These are phyloP conservation scores for Clivina fossor DNA, from an alignment of 2,888 invertebrate species.

Conservation along the genomic window DNA sequence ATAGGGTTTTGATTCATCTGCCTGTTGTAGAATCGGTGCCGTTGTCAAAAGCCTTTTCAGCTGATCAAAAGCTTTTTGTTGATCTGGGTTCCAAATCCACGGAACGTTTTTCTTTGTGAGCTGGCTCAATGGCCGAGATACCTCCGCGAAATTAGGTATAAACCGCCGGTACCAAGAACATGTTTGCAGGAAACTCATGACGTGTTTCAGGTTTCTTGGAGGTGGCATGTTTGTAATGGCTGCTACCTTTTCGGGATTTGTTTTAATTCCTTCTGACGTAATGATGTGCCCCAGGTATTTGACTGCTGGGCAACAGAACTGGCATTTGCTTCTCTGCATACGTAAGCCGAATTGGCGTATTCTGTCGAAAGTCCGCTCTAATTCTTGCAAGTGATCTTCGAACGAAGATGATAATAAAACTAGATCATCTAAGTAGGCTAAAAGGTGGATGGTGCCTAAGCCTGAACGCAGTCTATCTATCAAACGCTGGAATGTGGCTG, in stretches of 20 bases:
- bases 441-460: neutral
- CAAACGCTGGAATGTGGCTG: slow-evolving; percentile 2
- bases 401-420: slow-evolving; percentile 16
- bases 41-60: slow-evolving; percentile 13
- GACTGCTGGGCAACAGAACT: slow-evolving; percentile 1
- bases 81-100: slow-evolving; percentile 5
- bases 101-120: slow-evolving; percentile 9
- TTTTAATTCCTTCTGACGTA: slow-evolving; percentile 19
- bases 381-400: slow-evolving; percentile 18
- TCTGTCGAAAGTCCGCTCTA: neutral
- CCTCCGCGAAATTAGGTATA: neutral
- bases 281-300: slow-evolving; percentile 26
- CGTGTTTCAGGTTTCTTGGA: slow-evolving; percentile 18
- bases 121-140: slow-evolving; percentile 7
- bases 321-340: neutral
- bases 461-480: slow-evolving; percentile 10
- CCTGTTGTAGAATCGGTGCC: slow-evolving; percentile 36
- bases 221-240: slow-evolving; percentile 15
- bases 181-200: slow-evolving; percentile 10
- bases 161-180: slow-evolving; percentile 14
- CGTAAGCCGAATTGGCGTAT: slow-evolving; percentile 1
- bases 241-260: slow-evolving; percentile 18
- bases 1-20: slow-evolving; percentile 38
- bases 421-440: slow-evolving; percentile 14
- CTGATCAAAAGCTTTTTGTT: slow-evolving; percentile 7